Evolutionary conservation across 2,797 vertebrate species (phyloP).

Genomic region (Melanotaenia pygmaea): DNA sequence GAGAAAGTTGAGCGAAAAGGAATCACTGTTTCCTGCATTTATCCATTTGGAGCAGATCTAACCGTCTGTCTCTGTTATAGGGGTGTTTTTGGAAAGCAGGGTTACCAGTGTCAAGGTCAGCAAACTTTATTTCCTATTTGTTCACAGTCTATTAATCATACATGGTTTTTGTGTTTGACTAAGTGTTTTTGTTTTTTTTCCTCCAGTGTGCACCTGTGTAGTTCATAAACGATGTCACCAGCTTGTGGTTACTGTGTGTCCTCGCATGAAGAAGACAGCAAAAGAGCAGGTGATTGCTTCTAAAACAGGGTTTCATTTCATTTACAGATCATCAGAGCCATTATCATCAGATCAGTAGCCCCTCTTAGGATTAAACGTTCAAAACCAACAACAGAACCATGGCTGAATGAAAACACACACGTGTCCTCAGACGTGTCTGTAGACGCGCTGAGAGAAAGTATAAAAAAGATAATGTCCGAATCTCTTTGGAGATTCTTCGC

Average conservation of each 20-base stretch:
- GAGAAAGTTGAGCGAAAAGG: slow-evolving; percentile 50
- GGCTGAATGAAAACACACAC: no score
- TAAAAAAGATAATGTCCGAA: no score
- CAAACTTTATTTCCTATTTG: not conserved
- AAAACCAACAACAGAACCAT: no score
- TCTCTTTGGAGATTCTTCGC: no score
- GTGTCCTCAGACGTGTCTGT: no score
- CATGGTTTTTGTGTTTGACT: not conserved
- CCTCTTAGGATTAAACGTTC: no score
- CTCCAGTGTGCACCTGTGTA: slow-evolving; percentile 94
- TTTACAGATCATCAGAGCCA: not conserved
- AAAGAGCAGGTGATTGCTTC: slow-evolving; percentile 83
- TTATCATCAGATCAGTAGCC: no score
- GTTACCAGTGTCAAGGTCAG: slow-evolving; percentile 98
- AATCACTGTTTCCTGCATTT: not conserved
- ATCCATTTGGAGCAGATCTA: slow-evolving; percentile 17
- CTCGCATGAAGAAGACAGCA: slow-evolving; percentile 89
- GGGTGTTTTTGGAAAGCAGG: slow-evolving; percentile 98
- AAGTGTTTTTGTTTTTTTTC: not conserved
- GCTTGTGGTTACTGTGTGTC: slow-evolving; percentile 93
- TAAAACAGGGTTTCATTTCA: not conserved
- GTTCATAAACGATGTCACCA: slow-evolving; percentile 98
- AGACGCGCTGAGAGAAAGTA: no score
- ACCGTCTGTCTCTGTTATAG: slow-evolving; percentile 77
- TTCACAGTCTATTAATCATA: not conserved